A percentile compares a stretch with the other conserved stretches of the same genome.
These are phyloP conservation scores for Idaea dimidiata DNA, from an alignment of 2,888 invertebrate species.

Conservation along the genomic window DNA sequence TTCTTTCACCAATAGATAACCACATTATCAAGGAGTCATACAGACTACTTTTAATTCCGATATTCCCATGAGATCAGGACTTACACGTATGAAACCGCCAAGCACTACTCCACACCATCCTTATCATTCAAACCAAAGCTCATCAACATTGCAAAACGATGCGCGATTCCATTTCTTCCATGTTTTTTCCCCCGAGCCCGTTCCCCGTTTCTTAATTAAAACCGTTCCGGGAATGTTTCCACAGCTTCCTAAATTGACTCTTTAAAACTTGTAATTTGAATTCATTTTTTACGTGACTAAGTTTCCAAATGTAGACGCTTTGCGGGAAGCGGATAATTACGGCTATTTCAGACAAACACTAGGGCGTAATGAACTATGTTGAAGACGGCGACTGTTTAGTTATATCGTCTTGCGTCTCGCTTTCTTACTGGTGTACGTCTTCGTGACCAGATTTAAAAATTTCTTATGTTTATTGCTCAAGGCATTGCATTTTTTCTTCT, in stretches of 20 bases:
- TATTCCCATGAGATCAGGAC: no score
- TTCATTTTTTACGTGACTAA: constrained; percentile 43
- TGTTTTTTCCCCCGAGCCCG: constrained; percentile 32
- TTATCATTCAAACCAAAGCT: not conserved
- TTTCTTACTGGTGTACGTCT: not conserved
- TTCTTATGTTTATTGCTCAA: no score
- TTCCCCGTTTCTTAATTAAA: constrained; percentile 54
- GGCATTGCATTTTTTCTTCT: no score
- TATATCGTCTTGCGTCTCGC: no score
- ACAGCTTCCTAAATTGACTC: constrained; percentile 57
- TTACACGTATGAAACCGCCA: no score
- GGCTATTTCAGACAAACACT: constrained; percentile 14
- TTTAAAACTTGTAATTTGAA: constrained; percentile 60
- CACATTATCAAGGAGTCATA: no score
- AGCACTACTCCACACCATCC: not conserved
- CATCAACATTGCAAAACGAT: constrained; percentile 15
- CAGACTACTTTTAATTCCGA: no score
- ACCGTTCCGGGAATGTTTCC: constrained; percentile 28
- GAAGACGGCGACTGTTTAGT: not conserved
- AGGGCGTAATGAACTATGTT: constrained; percentile 14
- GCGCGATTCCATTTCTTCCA: constrained; percentile 16
- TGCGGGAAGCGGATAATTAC: constrained; percentile 8
- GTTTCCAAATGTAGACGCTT: constrained; percentile 28
- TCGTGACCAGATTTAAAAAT: no score
- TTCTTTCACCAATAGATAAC: no score